Base-by-base conservation (phyloP, 2,888 invertebrate species). In the Ferrisia virgata region DNA sequence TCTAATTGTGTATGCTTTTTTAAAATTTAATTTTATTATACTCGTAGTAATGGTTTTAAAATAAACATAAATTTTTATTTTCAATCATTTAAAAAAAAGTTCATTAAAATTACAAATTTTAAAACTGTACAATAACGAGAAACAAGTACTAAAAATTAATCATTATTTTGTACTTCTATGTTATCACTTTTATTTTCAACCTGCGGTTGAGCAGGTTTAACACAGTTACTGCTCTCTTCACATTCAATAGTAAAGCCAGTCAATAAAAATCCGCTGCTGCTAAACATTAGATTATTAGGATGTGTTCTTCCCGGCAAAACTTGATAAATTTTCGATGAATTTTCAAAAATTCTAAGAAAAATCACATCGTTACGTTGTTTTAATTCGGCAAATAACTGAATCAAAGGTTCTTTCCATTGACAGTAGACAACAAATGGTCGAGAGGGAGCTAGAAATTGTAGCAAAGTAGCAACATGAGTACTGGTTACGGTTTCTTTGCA, bases 251-350 rank as follows among this genome's bases (percentile, higher is more conserved):
- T 83, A n/a, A 47, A 28, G 31, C 94, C 98, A 86, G 93, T 93
- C 86, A 99, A 90, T 85, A 99, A 89, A 89, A 94, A 98, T 0
- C 99, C 99, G 87, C 98, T 95, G 85, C 92, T 92, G 76, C 93
- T 94, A 88, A 93, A 94, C 94, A 97, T 98, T 87, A 92, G 92
- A 43, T 98, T 96, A 88, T 95, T 94, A 0, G 99, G 99, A 91
- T 99, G 99, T 22, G 98, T 98, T 88, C 99, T 91, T 86, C 95
- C 93, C 1, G 94, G 93, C 86, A 97, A 89, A 39, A 96, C 93
- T 91, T 98, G 98, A 90, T 97, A 97, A 87, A 93, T 92, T 86
- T 98, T 91, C 89, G 96, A 90, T 93, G 97, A 98, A 87, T 94
- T 96, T 86, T 94, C 95, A 58, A 93, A 92, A 11, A 99, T 89